phyloP scores from a whole-genome alignment of 53 echinoderm and acorn worm species.

The Paracentrotus lividus region DNA sequence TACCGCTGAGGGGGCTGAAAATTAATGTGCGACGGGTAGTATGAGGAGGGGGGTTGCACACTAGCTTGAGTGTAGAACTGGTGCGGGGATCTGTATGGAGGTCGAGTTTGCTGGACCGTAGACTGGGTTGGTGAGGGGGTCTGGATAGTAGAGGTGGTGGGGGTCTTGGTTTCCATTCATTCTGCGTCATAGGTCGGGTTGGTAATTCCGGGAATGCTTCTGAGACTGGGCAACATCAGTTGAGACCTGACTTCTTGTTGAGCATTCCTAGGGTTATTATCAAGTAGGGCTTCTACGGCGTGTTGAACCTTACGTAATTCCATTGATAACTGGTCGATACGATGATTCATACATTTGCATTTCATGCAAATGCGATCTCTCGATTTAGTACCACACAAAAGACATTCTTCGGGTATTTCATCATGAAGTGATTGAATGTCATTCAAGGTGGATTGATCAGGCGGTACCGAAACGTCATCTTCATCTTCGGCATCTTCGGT shows the following conservation, averaged over 20 bases:
- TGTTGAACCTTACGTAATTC: conserved; percentile 18
- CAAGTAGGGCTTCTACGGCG: no score
- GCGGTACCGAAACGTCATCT: not conserved
- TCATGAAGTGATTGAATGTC: not conserved
- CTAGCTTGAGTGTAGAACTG: not conserved
- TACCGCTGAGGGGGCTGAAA: not conserved
- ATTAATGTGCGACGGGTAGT: no score
- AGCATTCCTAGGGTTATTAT: not conserved
- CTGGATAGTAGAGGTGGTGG: not conserved
- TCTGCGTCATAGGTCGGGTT: not conserved
- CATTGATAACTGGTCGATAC: not conserved
- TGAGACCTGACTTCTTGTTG: not conserved
- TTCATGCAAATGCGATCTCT: no score
- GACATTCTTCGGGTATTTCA: not conserved
- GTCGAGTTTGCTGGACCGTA: not conserved
- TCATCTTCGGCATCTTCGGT: not conserved
- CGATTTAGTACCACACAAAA: not conserved
- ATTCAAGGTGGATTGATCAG: not conserved
- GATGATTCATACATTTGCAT: no score
- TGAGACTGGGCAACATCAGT: not conserved
- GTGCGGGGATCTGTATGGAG: not conserved
- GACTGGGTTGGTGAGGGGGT: not conserved
- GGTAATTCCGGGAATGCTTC: not conserved
- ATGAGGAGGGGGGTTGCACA: not conserved
- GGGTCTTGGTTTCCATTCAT: not conserved